Evolutionary conservation across 1,140 invertebrate genomes (phyloP).

Genomic region (Philopotamus ludificatus): DNA sequence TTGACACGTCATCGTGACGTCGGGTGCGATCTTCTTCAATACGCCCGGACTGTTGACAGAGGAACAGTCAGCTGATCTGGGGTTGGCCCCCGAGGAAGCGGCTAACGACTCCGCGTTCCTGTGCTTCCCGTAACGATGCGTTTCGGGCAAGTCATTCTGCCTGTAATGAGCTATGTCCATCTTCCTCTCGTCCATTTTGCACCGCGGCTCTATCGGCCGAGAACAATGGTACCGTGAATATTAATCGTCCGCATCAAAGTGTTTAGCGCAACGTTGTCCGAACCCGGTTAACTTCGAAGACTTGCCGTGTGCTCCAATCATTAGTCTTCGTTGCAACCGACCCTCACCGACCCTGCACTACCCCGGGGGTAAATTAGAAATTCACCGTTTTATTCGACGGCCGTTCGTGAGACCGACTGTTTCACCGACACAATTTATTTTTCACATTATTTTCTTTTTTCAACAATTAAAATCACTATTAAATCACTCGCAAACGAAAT

Average conservation of each 20-base stretch:
- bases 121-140: constrained; percentile 35
- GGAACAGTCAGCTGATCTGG: constrained; percentile 15
- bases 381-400: constrained; percentile 25
- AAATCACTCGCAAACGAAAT: too few relatives aligned
- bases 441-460: constrained; percentile 2
- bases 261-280: background rate
- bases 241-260: constrained; percentile 3
- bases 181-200: constrained; percentile 35
- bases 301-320: constrained; percentile 33
- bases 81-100: constrained; percentile 8
- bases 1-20: constrained; percentile 33
- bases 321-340: constrained; percentile 28
- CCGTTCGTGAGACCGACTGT: constrained; percentile 28
- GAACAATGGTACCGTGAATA: background rate
- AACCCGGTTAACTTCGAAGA: constrained; percentile 2
- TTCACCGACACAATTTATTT: background rate
- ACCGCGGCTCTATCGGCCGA: background rate
- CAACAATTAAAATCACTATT: too few relatives aligned
- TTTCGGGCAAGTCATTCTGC: constrained; percentile 39
- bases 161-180: constrained; percentile 29
- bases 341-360: constrained; percentile 1
- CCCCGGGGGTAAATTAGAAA: constrained; percentile 37
- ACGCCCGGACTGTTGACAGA: constrained; percentile 25
- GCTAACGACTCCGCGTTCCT: constrained; percentile 23
- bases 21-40: constrained; percentile 30